phyloP scores from a whole-genome alignment of 1,140 invertebrate genomes.

The Drosophila auraria region DNA sequence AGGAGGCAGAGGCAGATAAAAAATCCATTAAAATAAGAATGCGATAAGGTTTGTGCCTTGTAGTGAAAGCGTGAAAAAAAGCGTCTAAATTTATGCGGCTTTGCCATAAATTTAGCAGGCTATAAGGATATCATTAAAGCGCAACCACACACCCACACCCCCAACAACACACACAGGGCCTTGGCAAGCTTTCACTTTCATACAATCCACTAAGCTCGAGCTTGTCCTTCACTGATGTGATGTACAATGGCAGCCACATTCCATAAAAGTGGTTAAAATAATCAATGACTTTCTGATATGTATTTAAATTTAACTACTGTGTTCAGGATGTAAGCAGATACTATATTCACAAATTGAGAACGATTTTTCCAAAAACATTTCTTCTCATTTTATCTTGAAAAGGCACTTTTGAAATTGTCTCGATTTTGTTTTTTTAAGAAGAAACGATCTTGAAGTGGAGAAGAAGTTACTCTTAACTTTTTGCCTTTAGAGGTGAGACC shows the following conservation, averaged over 20 bases:
- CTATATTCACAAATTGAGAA: background rate
- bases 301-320: background rate
- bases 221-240: slow-evolving; percentile 60
- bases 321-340: no score
- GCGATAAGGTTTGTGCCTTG: slow-evolving; percentile 71
- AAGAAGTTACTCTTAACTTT: no score
- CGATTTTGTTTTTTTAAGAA: no score
- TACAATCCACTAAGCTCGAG: slow-evolving; percentile 49
- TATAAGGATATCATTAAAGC: slow-evolving; percentile 84
- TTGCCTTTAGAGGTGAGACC: no score
- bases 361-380: no score
- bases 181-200: slow-evolving; percentile 79
- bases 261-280: background rate
- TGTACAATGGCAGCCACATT: slow-evolving; percentile 19
- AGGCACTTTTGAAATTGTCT: no score
- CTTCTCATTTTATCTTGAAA: no score
- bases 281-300: background rate
- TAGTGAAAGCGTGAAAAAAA: slow-evolving; percentile 81
- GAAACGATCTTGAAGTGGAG: no score
- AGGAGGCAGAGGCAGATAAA: slow-evolving; percentile 64
- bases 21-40: slow-evolving; percentile 84
- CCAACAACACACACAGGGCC: slow-evolving; percentile 17
- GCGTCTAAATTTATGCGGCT: slow-evolving; percentile 79
- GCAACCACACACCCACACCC: slow-evolving; percentile 62
- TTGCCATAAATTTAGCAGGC: slow-evolving; percentile 81